These are phyloP conservation scores for Monopterus albus DNA, from an alignment of 2,113 vertebrate genomes.

Conservation along the genomic window DNA sequence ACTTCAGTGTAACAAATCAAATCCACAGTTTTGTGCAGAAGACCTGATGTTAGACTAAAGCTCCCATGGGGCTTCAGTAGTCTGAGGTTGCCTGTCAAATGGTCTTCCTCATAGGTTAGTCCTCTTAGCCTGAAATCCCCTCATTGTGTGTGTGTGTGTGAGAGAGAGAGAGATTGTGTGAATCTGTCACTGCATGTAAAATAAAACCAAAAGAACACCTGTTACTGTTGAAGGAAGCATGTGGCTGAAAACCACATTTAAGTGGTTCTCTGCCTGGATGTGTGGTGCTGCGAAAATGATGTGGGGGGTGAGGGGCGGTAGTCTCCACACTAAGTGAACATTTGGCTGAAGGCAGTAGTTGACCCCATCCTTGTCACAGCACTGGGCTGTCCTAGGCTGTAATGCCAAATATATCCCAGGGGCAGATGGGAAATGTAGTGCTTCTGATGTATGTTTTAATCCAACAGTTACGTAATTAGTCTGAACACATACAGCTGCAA, in stretches of 20 bases:
- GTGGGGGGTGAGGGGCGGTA: not conserved
- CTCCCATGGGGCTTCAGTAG: too few relatives aligned
- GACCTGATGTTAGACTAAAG: too few relatives aligned
- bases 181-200: constrained; percentile 1
- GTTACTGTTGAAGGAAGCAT: constrained; percentile 34
- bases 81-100: too few relatives aligned
- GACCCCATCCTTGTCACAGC: constrained; percentile 46
- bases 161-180: too few relatives aligned
- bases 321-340: constrained; percentile 49
- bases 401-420: constrained; percentile 35
- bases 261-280: not conserved
- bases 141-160: not conserved
- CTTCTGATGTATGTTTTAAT: constrained; percentile 47
- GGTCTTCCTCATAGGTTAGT: too few relatives aligned
- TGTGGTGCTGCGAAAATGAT: not conserved
- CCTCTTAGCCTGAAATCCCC: too few relatives aligned
- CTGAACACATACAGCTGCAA: constrained; percentile 5
- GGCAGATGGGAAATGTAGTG: constrained; percentile 39
- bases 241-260: constrained; percentile 16
- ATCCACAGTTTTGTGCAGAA: too few relatives aligned
- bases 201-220: constrained; percentile 12
- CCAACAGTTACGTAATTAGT: constrained; percentile 26
- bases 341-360: constrained; percentile 60
- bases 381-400: constrained; percentile 9
- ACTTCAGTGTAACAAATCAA: too few relatives aligned